Evolutionary conservation across 2,888 invertebrate species (phyloP).

Genomic region (Tipula helvola): DNA sequence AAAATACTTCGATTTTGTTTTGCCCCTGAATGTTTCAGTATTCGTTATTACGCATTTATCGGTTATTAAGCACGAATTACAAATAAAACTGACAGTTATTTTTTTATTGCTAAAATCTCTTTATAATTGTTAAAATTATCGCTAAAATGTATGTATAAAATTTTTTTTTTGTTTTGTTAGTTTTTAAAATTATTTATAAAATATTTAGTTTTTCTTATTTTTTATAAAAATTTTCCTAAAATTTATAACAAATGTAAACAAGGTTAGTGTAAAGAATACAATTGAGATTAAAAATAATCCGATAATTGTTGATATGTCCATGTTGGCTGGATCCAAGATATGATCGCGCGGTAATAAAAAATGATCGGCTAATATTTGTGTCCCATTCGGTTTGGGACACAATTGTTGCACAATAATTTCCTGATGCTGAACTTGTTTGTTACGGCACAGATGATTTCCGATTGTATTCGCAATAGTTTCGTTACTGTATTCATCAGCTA

Average conservation of each 20-base stretch:
- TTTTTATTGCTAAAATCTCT: neutral
- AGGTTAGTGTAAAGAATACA: slow-evolving; percentile 46
- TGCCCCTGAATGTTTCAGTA: too few species aligned
- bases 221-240: slow-evolving; percentile 9
- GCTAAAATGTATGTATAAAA: neutral
- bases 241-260: slow-evolving; percentile 47
- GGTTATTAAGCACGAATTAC: too few species aligned
- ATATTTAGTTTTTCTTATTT: neutral
- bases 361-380: slow-evolving; percentile 47
- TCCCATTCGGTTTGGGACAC: slow-evolving; percentile 70
- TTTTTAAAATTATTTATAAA: neutral
- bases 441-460: slow-evolving; percentile 44
- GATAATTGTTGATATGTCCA: slow-evolving; percentile 43
- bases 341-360: slow-evolving; percentile 40
- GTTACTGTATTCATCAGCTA: slow-evolving; percentile 51
- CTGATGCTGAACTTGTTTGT: slow-evolving; percentile 70
- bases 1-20: neutral
- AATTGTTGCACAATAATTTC: slow-evolving; percentile 77
- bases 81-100: neutral
- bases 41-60: too few species aligned
- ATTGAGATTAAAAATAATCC: slow-evolving; percentile 49
- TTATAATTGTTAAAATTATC: neutral
- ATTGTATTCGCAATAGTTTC: slow-evolving; percentile 46
- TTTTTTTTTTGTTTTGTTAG: neutral
- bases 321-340: slow-evolving; percentile 39